Conservation (phyloP, 2,113 vertebrate genomes). For the Silurus meridionalis region DNA sequence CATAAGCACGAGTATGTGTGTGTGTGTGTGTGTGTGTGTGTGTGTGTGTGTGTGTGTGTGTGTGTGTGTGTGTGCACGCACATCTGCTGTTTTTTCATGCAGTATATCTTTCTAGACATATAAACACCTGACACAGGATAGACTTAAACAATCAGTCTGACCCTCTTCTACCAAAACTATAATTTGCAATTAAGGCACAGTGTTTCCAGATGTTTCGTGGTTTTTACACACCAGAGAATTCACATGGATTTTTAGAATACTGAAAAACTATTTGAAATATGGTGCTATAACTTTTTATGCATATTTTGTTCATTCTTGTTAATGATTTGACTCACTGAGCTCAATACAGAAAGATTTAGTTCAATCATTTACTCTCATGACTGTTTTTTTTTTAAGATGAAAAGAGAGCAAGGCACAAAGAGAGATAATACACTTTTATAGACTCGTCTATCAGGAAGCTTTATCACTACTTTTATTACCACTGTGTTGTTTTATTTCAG, state of each 20-base stretch:
- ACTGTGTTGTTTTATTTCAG: background rate
- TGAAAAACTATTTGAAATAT: background rate
- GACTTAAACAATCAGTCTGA: constrained; percentile 2
- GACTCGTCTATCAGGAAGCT: constrained; percentile 4
- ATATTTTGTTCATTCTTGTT: background rate
- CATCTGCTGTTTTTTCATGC: background rate
- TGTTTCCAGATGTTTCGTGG: constrained; percentile 6
- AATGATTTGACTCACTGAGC: background rate
- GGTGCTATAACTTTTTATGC: background rate
- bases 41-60: background rate
- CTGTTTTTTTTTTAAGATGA: background rate
- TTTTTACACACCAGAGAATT: background rate
- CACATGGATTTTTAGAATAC: background rate
- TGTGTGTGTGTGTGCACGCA: background rate
- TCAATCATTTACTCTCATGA: background rate
- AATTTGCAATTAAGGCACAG: background rate
- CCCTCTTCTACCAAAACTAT: background rate
- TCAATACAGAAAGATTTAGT: background rate
- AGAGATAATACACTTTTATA: background rate
- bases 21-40: background rate
- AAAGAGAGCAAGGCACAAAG: background rate
- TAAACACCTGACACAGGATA: constrained; percentile 6
- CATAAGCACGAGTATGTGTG: background rate
- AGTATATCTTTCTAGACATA: constrained; percentile 8
- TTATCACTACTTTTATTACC: constrained; percentile 8